These are phyloP conservation scores for Peromyscus maniculatus DNA, from an alignment of 2,113 vertebrate species.

Conservation along the genomic window DNA sequence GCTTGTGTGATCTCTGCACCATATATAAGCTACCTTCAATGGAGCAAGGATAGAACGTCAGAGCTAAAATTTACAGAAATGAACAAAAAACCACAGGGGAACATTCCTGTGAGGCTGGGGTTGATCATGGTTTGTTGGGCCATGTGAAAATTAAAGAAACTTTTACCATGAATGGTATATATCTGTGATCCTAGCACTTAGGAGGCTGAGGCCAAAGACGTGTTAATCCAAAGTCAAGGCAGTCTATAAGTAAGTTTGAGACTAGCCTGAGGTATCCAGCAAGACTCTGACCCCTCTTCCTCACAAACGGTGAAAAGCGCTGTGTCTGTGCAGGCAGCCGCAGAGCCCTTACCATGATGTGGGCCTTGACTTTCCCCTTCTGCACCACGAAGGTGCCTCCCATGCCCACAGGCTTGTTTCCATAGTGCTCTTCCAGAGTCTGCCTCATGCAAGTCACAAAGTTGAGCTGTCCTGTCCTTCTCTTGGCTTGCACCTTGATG, in stretches of 20 bases:
- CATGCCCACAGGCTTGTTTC: conserved; percentile 93
- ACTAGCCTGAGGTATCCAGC: neutral
- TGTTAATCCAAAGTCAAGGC: neutral
- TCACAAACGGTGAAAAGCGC: neutral
- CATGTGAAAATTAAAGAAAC: neutral
- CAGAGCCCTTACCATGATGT: conserved; percentile 93
- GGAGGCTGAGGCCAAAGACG: neutral
- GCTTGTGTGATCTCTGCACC: no score
- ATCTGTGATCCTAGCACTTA: neutral
- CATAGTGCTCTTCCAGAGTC: conserved; percentile 92
- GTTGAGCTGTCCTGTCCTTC: conserved; percentile 93
- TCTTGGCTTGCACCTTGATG: conserved; percentile 93
- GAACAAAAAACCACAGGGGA: neutral
- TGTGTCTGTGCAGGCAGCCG: neutral
- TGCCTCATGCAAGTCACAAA: conserved; percentile 95
- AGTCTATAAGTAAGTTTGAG: neutral
- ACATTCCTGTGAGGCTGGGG: neutral
- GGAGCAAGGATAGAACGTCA: neutral
- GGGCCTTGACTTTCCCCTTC: conserved; percentile 96
- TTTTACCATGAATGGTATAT: neutral
- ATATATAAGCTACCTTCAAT: neutral
- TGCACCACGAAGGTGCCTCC: conserved; percentile 96
- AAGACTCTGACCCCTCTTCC: neutral
- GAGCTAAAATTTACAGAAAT: neutral
- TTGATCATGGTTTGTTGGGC: no score